Evolutionary conservation across 2,797 vertebrate genomes (phyloP).

Genomic region (Ceyx erithaca): DNA sequence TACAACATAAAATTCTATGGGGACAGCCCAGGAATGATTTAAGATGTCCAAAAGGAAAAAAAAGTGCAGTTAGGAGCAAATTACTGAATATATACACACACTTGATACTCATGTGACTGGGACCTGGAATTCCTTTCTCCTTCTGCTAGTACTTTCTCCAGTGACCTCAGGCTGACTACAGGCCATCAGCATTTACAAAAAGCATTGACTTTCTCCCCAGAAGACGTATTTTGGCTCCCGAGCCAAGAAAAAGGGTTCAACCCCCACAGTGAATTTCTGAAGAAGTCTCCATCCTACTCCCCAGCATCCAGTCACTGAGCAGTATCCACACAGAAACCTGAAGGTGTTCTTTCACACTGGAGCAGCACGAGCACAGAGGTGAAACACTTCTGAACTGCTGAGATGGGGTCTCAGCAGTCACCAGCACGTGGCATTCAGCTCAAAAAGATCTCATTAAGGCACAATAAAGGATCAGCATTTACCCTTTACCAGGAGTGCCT

Average conservation of each 20-base stretch:
- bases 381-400: background rate
- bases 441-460: background rate
- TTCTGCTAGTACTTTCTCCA: background rate
- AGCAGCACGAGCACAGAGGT: background rate
- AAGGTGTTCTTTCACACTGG: background rate
- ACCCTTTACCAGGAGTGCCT: background rate
- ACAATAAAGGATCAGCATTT: background rate
- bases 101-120: background rate
- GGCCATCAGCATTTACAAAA: background rate
- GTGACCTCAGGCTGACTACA: background rate
- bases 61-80: background rate
- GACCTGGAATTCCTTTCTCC: background rate
- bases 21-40: slow-evolving; percentile 34
- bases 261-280: background rate
- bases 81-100: background rate
- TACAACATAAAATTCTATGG: background rate
- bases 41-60: background rate
- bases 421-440: background rate
- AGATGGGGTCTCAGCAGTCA: background rate
- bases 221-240: background rate
- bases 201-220: background rate
- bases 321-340: background rate
- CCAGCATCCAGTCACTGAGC: background rate
- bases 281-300: background rate
- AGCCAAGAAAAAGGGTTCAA: background rate